Evolutionary conservation across 2,888 invertebrate genomes (phyloP), one percentile per base, ranked within the genome.

Genomic region (Eupithecia insigniata): DNA sequence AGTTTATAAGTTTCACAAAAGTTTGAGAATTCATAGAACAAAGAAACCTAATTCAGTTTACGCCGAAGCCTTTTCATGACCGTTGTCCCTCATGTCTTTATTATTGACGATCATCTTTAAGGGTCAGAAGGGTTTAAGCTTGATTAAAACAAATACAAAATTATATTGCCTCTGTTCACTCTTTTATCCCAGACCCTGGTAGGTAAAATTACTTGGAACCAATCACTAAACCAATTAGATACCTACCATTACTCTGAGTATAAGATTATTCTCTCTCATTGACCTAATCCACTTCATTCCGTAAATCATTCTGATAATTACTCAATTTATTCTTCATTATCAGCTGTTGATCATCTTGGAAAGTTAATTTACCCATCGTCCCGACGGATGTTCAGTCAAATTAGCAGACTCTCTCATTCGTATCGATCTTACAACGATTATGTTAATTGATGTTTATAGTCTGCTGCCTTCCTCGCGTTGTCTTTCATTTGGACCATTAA

Each of bases 401-500:
- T 74, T 68, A 69, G 66, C 64, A 70, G 72, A 71, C 60, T 66
- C 67, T 67, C 62, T 68, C 69, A 64, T 72, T 72, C 58, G 32
- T 64, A 69, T 71, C 43, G 60, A 71, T 78, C 73, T 66, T 66
- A 28, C 51, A 61, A 60, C 43, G 66, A 60, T 64, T 60, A 58
- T 28, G 64, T 43, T 72, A 72, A 76, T 72, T 71, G 46, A 67
- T 72, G 69, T 75, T 69, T 72, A 75, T 69, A 26, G 32, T 74
- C 73, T 73, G 34, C 28, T 22, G 26, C 28, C 66, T 64, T 66
- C 36, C 12, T 18, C 64, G 34, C 64, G 12, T 62, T 34, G 22
- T 34, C n/a, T 62, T n/a, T 34, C 34, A 62, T 62, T 62, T 34
- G 30, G n/a, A 30, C 34, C 55, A 55, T 55, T 55, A 55, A 55